Evolutionary conservation across 2,113 vertebrate genomes (phyloP), one percentile per base, ranked within the genome.

Genomic region (Orycteropus afer): DNA sequence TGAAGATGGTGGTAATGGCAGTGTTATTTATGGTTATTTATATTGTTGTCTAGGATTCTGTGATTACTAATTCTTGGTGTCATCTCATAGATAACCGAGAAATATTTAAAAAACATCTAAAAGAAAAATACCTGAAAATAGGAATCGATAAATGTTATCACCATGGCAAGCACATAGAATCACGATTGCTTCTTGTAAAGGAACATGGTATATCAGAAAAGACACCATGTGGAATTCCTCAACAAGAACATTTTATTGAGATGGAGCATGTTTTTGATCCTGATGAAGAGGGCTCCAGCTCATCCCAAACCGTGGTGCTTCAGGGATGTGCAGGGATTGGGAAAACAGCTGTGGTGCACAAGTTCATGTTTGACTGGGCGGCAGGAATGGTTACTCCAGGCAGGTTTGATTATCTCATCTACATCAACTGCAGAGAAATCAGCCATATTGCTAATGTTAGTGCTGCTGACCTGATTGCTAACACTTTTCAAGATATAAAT

Each of bases 371-470:
- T 86, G 88, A 95, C 23, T 93, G 86, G 86, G 91, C 89, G 92
- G 49, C 40, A 37, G 95, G 91, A 90, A 63, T 57, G 25, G 83
- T 97, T 53, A 78, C 69, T 89, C 91, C 85, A 90, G 88, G 71
- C 45, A 97, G 85, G 25, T 96, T 87, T 93, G 81, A 96, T 73
- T 96, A 71, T 94, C 81, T 95, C 71, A 93, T 93, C 49, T 95
- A 87, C 3, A 8, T 92, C 42, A 93, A 77, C 80, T 94, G 85
- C 71, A 95, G 81, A 95, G 85, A 95, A 92, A 84, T 95, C 73
- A 92, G 71, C 77, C 71, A 61, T 86, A 84, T 78, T 63, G 37
- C 57, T 80, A 79, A 71, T 32, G 61, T 91, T 40, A 93, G 79
- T 91, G 88, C 90, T 93, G 55, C 69, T 83, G 90, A 95, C 37